Conservation (phyloP, 2,113 vertebrate species). For the Mystacornis crossleyi region DNA sequence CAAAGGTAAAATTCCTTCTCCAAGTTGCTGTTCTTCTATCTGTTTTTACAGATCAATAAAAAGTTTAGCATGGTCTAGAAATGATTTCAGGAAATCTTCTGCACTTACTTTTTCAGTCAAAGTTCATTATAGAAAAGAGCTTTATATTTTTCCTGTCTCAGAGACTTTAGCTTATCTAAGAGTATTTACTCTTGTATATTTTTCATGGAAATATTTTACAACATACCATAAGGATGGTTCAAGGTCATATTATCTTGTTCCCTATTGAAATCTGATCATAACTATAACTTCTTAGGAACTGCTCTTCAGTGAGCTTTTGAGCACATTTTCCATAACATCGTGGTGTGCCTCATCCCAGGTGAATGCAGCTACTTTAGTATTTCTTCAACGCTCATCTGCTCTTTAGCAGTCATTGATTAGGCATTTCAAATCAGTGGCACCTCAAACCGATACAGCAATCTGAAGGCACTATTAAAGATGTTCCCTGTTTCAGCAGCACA, state of each 20-base stretch:
- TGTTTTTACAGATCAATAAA: not conserved
- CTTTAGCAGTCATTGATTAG: not conserved
- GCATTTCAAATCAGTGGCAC: not conserved
- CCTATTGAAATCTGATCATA: not conserved
- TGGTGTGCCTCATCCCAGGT: not conserved
- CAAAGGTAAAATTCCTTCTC: not conserved
- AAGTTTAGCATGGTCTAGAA: not conserved
- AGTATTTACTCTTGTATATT: not conserved
- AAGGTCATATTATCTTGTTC: not conserved
- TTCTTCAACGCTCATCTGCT: not conserved
- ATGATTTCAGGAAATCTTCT: not conserved
- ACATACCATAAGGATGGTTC: not conserved
- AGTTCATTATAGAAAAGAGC: not conserved
- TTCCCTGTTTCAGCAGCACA: not conserved
- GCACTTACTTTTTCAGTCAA: not conserved
- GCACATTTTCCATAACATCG: not conserved
- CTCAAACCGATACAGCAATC: not conserved
- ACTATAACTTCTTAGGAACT: not conserved
- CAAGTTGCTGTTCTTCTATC: not conserved
- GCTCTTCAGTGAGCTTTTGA: not conserved
- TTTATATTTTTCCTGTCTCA: not conserved
- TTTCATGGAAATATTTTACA: not conserved
- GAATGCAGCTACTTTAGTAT: not conserved
- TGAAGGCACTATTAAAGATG: not conserved
- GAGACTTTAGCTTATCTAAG: not conserved